Evolutionary conservation across 2,888 invertebrate species (phyloP), one percentile per base, ranked within the genome.

Genomic region (Piscicola geometra): DNA sequence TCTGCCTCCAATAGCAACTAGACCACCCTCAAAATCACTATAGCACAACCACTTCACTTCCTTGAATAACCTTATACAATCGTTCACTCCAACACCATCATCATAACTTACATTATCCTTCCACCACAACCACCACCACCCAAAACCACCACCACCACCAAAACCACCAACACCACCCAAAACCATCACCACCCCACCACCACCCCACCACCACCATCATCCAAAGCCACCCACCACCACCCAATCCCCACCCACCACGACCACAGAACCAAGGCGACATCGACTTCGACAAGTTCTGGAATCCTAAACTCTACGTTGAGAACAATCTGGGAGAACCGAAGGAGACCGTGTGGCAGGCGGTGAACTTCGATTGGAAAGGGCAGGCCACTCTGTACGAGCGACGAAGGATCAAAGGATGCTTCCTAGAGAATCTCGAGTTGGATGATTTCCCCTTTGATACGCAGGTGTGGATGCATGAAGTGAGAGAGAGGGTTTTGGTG

Each of bases 381-480:
- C 78, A 80, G 56, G 80, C 80, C 41, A 80, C 77, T 0, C 77
- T 80, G n/a, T 80, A 78, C 71, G 80, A 80, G 52, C 67, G 75
- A 75, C 79, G 81, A 73, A 78, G 81, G 1, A 79, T 82, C 56
- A 82, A 81, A 71, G 82, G 82, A 1, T 80, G 80, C 35, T 82
- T 82, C 79, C 79, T 82, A 75, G 82, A 82, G 75, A 82, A 82
- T 75, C 77, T 82, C 28, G 82, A 82, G 75, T 78, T 82, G 0
- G 81, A 82, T 68, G 81, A 82, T 64, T 82, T 82, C 71, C 82
- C 82, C 30, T 82, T 82, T 69, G 82, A 82, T 77, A 81, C 82
- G 9, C 82, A 82, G 82, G 82, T 82, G 25, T 3, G 73, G 35
- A 41, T 60, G 30, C 28, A 3, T 35, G 28, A n/a, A 33, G 41